These are phyloP conservation scores for Sesia bembeciformis DNA, from an alignment of 2,888 invertebrate species.

Conservation along the genomic window DNA sequence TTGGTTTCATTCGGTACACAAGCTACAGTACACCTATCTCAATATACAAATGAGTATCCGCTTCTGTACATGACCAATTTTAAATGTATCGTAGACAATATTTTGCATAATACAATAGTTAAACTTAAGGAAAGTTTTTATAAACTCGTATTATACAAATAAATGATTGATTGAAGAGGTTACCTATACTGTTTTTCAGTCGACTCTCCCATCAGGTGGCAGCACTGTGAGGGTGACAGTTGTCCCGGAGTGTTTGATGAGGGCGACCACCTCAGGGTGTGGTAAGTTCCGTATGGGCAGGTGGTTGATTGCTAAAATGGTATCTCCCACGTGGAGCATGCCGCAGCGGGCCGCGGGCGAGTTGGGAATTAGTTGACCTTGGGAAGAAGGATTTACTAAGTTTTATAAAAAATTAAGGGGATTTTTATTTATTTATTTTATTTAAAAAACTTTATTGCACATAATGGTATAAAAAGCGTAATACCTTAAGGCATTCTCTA, in stretches of 20 bases:
- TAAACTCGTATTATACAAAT: neutral
- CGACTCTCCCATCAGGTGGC: constrained; percentile 18
- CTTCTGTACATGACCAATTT: too few species aligned
- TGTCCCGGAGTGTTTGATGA: constrained; percentile 97
- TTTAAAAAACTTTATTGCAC: too few species aligned
- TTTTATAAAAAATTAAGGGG: too few species aligned
- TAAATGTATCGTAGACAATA: neutral
- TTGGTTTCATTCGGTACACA: too few species aligned
- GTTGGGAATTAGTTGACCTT: constrained; percentile 94
- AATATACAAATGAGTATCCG: too few species aligned
- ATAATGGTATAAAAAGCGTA: too few species aligned
- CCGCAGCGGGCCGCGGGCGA: constrained; percentile 97
- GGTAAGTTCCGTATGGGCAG: constrained; percentile 92
- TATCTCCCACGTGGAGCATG: constrained; percentile 92
- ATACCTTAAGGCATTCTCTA: too few species aligned
- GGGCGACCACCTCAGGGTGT: constrained; percentile 97
- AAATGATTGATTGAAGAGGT: neutral
- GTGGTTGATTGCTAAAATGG: constrained; percentile 95
- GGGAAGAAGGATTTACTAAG: too few species aligned
- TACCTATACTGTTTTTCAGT: constrained; percentile 17
- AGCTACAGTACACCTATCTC: too few species aligned
- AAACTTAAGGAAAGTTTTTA: neutral
- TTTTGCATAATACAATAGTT: neutral
- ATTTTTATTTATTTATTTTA: neutral
- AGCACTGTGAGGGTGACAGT: constrained; percentile 88